Percentiles rank a stretch among this genome's conserved stretches.
These are phyloP conservation scores for Buathra laborator DNA, from an alignment of 2,888 invertebrate species.

Conservation along the genomic window DNA sequence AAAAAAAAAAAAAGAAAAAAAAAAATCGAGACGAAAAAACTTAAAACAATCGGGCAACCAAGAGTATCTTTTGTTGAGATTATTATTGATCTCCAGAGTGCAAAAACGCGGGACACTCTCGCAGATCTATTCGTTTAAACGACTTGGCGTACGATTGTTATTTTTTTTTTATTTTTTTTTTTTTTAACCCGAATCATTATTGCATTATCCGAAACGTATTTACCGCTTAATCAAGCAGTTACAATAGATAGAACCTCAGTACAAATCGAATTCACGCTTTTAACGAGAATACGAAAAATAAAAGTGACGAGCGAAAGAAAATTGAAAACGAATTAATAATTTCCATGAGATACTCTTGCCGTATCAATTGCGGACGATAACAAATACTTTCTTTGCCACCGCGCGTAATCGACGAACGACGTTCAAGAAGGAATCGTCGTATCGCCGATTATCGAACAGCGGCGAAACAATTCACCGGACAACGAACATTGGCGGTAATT, in stretches of 20 bases:
- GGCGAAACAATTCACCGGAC: neutral
- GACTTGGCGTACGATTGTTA: neutral
- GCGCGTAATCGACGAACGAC: neutral
- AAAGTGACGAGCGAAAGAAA: neutral
- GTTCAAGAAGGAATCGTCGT: slow-evolving; percentile 13
- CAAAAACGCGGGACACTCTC: neutral
- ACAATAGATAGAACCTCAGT: neutral
- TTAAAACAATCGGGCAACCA: slow-evolving; percentile 59
- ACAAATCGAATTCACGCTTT: neutral
- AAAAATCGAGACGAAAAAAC: slow-evolving; percentile 31
- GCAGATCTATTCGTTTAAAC: neutral
- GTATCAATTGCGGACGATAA: slow-evolving; percentile 13
- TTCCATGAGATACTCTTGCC: neutral
- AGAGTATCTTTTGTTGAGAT: slow-evolving; percentile 39
- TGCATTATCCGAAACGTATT: neutral
- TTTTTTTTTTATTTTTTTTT: neutral
- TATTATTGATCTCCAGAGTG: slow-evolving; percentile 3
- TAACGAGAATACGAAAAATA: neutral
- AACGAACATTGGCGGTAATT: neutral
- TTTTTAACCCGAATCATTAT: neutral
- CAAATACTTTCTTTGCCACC: slow-evolving; percentile 8
- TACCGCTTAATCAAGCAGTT: neutral
- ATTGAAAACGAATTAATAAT: neutral
- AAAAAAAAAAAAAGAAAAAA: slow-evolving; percentile 24
- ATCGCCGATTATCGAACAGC: neutral